Conservation (phyloP, 1,140 invertebrate species). For the Phortica variegata region DNA sequence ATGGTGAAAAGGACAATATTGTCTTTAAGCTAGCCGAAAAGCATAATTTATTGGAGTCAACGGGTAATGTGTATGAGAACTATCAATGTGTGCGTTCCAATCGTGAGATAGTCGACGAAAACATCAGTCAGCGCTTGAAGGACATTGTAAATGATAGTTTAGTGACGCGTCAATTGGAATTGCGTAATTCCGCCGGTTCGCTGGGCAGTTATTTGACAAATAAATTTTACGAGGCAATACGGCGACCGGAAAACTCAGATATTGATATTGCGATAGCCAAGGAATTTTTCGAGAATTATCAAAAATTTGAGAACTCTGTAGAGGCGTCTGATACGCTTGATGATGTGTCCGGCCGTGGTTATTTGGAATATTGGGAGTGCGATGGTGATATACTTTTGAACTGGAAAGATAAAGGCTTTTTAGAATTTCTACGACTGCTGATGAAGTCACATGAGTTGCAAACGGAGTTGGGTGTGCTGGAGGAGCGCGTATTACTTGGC, state of each 20-base stretch:
- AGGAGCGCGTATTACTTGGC: conserved; percentile 57
- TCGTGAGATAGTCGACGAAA: conserved; percentile 48
- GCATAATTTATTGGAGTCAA: conserved; percentile 60
- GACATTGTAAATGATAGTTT: conserved; percentile 47
- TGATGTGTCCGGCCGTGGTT: conserved; percentile 62
- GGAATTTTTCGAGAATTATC: conserved; percentile 60
- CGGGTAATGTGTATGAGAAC: conserved; percentile 39
- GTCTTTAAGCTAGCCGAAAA: conserved; percentile 68
- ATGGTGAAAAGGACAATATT: conserved; percentile 74
- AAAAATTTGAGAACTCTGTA: conserved; percentile 62
- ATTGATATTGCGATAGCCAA: conserved; percentile 51
- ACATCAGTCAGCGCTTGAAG: conserved; percentile 40
- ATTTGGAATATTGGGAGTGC: conserved; percentile 62
- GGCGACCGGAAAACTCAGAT: conserved; percentile 38
- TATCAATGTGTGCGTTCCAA: conserved; percentile 55
- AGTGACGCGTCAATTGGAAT: conserved; percentile 38
- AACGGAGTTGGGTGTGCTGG: conserved; percentile 36
- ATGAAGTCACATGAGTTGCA: conserved; percentile 58
- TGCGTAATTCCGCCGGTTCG: conserved; percentile 48
- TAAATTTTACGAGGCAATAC: conserved; percentile 46
- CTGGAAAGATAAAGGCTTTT: conserved; percentile 67
- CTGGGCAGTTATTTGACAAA: conserved; percentile 59
- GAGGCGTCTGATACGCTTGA: conserved; percentile 65
- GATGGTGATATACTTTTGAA: conserved; percentile 64
- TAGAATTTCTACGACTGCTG: conserved; percentile 63